Evolutionary conservation across 1,140 invertebrate genomes (phyloP).

Genomic region (Cotesia chilonis): DNA sequence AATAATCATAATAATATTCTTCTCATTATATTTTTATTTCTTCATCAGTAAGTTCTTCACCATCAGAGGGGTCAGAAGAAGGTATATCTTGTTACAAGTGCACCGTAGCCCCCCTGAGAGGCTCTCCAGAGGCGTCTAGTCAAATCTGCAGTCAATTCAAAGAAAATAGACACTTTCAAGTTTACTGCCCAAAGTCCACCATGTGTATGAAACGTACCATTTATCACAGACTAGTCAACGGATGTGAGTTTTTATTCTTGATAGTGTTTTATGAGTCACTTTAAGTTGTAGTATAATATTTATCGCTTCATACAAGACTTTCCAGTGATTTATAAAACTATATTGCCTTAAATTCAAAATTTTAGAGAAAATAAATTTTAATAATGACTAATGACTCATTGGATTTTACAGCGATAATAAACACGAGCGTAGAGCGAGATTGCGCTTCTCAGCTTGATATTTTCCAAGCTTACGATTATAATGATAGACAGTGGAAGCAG

Average conservation of each 20-base stretch:
- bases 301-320: not conserved
- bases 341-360: not conserved
- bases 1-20: no score
- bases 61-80: constrained; percentile 33
- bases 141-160: constrained; percentile 71
- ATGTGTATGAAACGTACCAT: constrained; percentile 81
- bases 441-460: constrained; percentile 77
- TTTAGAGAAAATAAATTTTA: constrained; percentile 7
- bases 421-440: constrained; percentile 71
- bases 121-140: constrained; percentile 65
- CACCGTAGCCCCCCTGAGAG: constrained; percentile 67
- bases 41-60: no score
- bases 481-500: constrained; percentile 70
- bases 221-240: constrained; percentile 69
- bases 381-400: constrained; percentile 23
- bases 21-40: no score
- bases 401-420: constrained; percentile 68
- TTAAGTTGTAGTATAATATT: constrained; percentile 14
- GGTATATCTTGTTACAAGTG: constrained; percentile 73
- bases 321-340: constrained; percentile 11
- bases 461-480: constrained; percentile 66
- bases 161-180: constrained; percentile 71
- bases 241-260: constrained; percentile 64
- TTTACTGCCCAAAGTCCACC: constrained; percentile 80
- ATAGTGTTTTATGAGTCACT: not conserved